These are phyloP conservation scores for Tuberolachnus salignus DNA, from an alignment of 2,888 invertebrate species.

Conservation along the genomic window DNA sequence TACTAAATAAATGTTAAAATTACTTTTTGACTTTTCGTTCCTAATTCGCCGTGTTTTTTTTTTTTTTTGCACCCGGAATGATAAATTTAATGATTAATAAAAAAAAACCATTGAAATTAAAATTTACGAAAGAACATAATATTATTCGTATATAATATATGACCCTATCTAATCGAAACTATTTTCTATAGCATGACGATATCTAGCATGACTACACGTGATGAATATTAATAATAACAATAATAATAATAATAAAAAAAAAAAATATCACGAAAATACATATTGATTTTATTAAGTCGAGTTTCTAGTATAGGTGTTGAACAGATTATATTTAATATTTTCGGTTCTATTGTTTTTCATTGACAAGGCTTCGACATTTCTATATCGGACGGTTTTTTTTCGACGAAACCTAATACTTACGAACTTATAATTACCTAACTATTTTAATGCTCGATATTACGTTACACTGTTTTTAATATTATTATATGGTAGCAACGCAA, in stretches of 20 bases:
- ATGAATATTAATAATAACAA: no score
- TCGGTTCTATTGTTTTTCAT: constrained; percentile 22
- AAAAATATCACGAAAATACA: not conserved
- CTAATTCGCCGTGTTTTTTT: no score
- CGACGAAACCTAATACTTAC: constrained; percentile 11
- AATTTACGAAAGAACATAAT: no score
- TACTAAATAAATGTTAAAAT: no score
- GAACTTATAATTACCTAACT: constrained; percentile 18
- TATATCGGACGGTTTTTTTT: not conserved
- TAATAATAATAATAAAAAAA: no score
- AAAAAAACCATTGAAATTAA: no score
- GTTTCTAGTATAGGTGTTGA: not conserved
- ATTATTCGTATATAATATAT: not conserved
- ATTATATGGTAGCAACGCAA: not conserved
- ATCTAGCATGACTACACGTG: not conserved
- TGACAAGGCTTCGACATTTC: constrained; percentile 34
- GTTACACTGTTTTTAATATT: constrained; percentile 19
- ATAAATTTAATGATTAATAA: no score
- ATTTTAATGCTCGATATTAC: constrained; percentile 20
- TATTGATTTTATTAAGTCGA: constrained; percentile 13
- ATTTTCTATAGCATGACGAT: not conserved
- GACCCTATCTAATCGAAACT: not conserved
- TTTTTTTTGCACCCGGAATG: no score
- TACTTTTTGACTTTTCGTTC: no score
- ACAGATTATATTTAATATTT: constrained; percentile 25